These are phyloP conservation scores for Eristalis tenax DNA, from an alignment of 2,888 invertebrate species.

Conservation along the genomic window DNA sequence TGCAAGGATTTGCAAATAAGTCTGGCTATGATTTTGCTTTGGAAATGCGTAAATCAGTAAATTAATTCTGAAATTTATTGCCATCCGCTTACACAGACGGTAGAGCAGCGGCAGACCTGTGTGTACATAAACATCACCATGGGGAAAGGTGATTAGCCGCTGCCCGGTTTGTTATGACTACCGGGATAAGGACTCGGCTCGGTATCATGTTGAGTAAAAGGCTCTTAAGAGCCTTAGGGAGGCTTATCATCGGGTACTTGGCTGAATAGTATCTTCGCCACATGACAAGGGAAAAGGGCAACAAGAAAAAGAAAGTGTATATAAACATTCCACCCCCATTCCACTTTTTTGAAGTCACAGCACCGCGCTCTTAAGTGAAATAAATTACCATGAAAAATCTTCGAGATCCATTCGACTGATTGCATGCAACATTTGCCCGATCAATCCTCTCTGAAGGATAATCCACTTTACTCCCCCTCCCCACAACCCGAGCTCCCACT, in stretches of 20 bases:
- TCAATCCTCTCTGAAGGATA: conserved; percentile 42
- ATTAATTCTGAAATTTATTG: conserved; percentile 65
- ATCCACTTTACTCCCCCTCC: conserved; percentile 38
- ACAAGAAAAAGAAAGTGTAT: not conserved
- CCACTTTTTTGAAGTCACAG: not conserved
- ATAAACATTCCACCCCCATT: conserved; percentile 31
- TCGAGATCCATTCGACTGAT: conserved; percentile 45
- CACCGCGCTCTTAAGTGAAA: conserved; percentile 24
- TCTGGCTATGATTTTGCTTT: conserved; percentile 10
- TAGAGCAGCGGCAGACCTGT: conserved; percentile 1
- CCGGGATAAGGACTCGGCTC: conserved; percentile 2
- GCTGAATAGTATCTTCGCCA: not conserved
- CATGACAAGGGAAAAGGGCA: not conserved
- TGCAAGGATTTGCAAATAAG: conserved; percentile 27
- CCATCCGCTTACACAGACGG: not conserved
- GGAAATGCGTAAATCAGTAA: conserved; percentile 56
- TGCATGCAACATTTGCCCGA: conserved; percentile 41
- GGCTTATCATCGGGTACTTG: conserved; percentile 3
- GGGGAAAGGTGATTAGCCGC: conserved; percentile 54
- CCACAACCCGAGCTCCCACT: not conserved
- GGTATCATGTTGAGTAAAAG: conserved; percentile 11
- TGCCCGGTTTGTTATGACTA: conserved; percentile 39
- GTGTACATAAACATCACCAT: conserved; percentile 15
- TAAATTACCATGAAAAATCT: conserved; percentile 45
- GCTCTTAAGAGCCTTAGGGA: not conserved